A percentile compares a stretch with the other conserved stretches of the same genome.
phyloP scores from a whole-genome alignment of 2,888 invertebrate genomes.

The Carpatolechia fugitivella region DNA sequence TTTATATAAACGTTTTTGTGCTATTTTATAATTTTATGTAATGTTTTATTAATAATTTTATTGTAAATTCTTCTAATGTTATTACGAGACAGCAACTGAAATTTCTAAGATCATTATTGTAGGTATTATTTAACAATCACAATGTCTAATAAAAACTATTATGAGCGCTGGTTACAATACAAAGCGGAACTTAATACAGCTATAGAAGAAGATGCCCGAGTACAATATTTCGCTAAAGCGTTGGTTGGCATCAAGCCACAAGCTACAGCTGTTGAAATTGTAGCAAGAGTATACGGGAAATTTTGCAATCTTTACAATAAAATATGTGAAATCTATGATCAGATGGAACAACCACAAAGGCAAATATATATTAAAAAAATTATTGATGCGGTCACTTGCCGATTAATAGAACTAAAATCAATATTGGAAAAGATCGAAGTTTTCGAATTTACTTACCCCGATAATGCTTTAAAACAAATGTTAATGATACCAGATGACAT shows the following conservation, averaged over 20 bases:
- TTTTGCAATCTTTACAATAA: constrained; percentile 77
- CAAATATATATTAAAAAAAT: constrained; percentile 75
- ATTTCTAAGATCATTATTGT: too few species aligned
- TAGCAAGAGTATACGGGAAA: constrained; percentile 72
- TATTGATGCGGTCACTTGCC: constrained; percentile 78
- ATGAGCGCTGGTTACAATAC: constrained; percentile 56
- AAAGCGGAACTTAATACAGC: constrained; percentile 47
- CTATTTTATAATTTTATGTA: too few species aligned
- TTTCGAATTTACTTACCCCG: constrained; percentile 84
- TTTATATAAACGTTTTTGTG: too few species aligned
- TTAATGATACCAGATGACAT: constrained; percentile 84
- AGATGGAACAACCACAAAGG: constrained; percentile 81
- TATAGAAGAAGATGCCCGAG: constrained; percentile 49
- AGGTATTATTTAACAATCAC: background rate
- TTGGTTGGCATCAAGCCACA: constrained; percentile 65
- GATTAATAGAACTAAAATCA: constrained; percentile 79
- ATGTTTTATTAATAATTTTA: too few species aligned
- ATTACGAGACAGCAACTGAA: too few species aligned
- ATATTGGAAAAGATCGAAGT: constrained; percentile 77
- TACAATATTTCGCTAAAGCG: constrained; percentile 52
- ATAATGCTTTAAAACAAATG: constrained; percentile 83
- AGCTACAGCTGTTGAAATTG: constrained; percentile 65
- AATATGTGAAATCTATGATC: constrained; percentile 80
- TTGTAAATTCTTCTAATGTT: too few species aligned
- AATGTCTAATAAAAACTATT: constrained; percentile 34